These are phyloP conservation scores for Pangasianodon hypophthalmus DNA, from an alignment of 2,113 vertebrate species.

Conservation along the genomic window DNA sequence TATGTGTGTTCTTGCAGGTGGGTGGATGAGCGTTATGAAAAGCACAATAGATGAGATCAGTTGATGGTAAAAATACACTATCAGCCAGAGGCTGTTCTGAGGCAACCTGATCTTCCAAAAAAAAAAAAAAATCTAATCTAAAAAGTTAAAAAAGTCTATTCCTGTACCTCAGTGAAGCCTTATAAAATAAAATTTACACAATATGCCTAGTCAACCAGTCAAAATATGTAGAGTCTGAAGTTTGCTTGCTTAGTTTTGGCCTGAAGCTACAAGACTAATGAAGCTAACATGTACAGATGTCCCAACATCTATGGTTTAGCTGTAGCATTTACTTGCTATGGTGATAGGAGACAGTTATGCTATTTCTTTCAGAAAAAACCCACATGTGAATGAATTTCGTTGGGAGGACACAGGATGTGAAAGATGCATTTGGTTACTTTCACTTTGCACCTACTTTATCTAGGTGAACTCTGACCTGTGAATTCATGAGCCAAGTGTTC, in stretches of 20 bases:
- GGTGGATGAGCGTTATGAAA: background rate
- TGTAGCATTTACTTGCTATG: background rate
- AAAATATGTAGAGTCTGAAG: background rate
- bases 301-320: background rate
- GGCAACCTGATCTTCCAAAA: background rate
- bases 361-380: background rate
- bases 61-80: background rate
- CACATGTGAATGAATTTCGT: background rate
- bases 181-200: background rate
- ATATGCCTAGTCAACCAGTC: too few relatives aligned
- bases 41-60: background rate
- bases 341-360: background rate
- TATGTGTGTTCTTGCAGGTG: slow-evolving; percentile 1
- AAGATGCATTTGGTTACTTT: background rate
- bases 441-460: background rate
- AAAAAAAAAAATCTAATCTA: background rate
- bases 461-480: background rate
- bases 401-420: background rate
- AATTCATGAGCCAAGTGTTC: background rate
- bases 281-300: background rate
- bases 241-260: background rate
- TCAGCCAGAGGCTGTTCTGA: background rate
- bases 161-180: background rate
- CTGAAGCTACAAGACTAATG: background rate
- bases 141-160: background rate